Base-by-base conservation (phyloP, 2,797 vertebrate genomes). In the Glyptemys insculpta region DNA sequence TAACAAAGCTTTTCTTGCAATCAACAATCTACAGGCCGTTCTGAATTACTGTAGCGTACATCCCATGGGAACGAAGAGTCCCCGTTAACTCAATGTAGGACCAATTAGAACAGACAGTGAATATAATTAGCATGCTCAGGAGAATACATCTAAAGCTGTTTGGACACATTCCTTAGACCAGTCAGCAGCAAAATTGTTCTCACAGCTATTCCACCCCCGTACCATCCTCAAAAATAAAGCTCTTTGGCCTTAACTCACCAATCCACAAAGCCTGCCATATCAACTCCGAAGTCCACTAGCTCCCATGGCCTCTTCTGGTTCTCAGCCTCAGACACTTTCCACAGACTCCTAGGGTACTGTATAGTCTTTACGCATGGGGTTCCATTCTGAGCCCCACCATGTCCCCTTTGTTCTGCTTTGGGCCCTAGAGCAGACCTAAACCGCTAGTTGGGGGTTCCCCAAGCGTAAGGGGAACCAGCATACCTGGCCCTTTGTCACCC, bases 121-220 rank as follows among this genome's bases (percentile, higher is more conserved):
- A 95, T 96, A 97, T 95, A 95, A 95, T 96, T 97, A 96, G 76
- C 89, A 88, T 72, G 88, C 93, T 96, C 84, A 96, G 88, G 91
- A 97, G 96, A 96, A 97, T 96, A 97, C 87, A 96, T 95, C 91
- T 96, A 96, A 96, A 97, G 89, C 87, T 95, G 96, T 96, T 94
- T 95, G 97, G 91, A 96, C 94, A 95, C 91, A 95, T 97, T 97
- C 96, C 85, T 96, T 96, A 89, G 89, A 92, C 83, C 82, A 96
- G 92, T 86, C 94, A 95, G 95, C 92, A 96, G 90, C 96, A 96
- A 97, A 96, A 96, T 87, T 87, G 92, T 86, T 93, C 79, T 95
- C 91, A 95, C 88, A 97, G 96, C 94, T 96, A 85, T 93, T 94
- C 86, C n/a, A 65, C 91, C 53, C 89, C 95, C 82, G 81, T 81